phyloP scores from a whole-genome alignment of 1,140 invertebrate species.

The Ladona fulva region DNA sequence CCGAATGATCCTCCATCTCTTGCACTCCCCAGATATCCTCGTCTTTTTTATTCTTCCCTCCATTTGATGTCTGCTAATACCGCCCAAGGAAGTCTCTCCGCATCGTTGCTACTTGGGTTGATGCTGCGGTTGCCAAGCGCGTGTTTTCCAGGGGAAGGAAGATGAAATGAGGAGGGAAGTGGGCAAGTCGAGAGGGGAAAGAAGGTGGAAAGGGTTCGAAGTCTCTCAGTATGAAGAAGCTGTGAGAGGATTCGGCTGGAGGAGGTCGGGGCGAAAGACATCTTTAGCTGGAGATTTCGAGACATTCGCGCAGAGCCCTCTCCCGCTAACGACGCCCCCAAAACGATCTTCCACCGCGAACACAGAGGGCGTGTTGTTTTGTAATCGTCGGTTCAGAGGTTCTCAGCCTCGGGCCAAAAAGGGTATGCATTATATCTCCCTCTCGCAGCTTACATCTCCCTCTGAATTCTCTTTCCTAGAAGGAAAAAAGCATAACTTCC shows the following conservation, averaged over 20 bases:
- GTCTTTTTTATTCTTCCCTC: no score
- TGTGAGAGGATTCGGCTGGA: no score
- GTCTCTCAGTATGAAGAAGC: no score
- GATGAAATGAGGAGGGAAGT: not conserved
- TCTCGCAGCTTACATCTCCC: not conserved
- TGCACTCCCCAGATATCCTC: no score
- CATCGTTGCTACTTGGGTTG: not conserved
- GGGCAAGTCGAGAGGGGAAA: not conserved
- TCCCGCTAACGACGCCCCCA: not conserved
- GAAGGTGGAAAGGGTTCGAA: not conserved
- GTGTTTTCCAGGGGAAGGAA: not conserved
- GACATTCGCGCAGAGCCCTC: not conserved
- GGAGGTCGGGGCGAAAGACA: no score
- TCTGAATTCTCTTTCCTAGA: not conserved
- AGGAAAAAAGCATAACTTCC: not conserved
- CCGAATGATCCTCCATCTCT: no score
- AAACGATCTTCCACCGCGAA: not conserved
- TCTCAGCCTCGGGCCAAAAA: not conserved
- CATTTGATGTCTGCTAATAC: not conserved
- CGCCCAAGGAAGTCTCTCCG: not conserved
- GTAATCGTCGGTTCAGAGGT: not conserved
- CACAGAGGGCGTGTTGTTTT: not conserved
- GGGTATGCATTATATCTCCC: not conserved
- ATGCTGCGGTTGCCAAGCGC: not conserved
- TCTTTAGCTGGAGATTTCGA: not conserved